phyloP scores from a whole-genome alignment of 2,113 vertebrate species.

The Grammomys surdaster region DNA sequence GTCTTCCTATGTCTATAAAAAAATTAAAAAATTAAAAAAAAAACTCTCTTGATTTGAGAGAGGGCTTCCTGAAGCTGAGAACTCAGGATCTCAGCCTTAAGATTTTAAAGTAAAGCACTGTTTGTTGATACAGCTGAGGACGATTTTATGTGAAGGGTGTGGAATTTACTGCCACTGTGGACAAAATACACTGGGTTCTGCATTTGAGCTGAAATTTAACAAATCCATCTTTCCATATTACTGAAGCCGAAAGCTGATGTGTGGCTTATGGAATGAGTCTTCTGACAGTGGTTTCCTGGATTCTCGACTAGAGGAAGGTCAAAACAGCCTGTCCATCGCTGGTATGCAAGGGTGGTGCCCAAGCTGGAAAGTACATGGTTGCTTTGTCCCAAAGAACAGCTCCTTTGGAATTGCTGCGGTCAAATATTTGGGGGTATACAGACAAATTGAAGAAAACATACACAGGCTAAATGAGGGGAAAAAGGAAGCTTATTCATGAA shows the following conservation, averaged over 20 bases:
- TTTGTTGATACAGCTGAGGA: conserved; percentile 77
- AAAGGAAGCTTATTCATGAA: neutral
- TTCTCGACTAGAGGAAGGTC: conserved; percentile 25
- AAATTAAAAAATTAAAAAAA: neutral
- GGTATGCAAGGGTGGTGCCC: conserved; percentile 70
- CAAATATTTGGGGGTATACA: conserved; percentile 11
- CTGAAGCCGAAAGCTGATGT: conserved; percentile 37
- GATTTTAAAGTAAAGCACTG: conserved; percentile 68
- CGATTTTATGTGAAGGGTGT: neutral
- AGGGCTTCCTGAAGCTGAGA: conserved; percentile 64
- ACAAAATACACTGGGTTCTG: conserved; percentile 64
- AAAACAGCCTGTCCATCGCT: conserved; percentile 71
- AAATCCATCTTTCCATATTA: conserved; percentile 64
- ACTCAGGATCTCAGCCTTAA: conserved; percentile 59
- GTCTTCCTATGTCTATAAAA: neutral
- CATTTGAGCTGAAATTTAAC: conserved; percentile 60
- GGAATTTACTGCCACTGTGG: conserved; percentile 47
- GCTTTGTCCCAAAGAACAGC: conserved; percentile 66
- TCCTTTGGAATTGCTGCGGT: conserved; percentile 73
- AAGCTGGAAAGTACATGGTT: conserved; percentile 27
- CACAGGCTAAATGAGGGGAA: neutral
- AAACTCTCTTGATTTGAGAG: neutral
- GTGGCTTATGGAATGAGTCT: conserved; percentile 45
- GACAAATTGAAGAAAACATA: conserved; percentile 35
- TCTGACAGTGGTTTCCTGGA: conserved; percentile 54